Conservation (phyloP, 1,140 invertebrate genomes). For the Drosophila setifemur region DNA sequence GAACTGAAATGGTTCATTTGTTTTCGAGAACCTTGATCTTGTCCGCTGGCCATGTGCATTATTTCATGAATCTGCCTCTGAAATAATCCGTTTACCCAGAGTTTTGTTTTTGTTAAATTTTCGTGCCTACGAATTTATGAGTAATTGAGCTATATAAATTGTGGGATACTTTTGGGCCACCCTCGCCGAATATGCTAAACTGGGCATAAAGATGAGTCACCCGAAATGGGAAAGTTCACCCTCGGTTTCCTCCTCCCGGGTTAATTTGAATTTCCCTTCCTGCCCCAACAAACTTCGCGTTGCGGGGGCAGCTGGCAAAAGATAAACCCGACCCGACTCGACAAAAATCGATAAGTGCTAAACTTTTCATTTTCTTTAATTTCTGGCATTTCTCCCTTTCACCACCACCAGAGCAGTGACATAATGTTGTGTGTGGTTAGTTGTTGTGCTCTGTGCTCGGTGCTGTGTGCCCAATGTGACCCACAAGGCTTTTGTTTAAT, state of each 20-base stretch:
- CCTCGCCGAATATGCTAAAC: slow-evolving; percentile 6
- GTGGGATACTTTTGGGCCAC: slow-evolving; percentile 16
- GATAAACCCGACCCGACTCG: slow-evolving; percentile 34
- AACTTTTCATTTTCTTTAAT: slow-evolving; percentile 62
- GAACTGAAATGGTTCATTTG: slow-evolving; percentile 38
- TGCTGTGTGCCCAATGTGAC: slow-evolving; percentile 54
- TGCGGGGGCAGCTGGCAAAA: slow-evolving; percentile 10
- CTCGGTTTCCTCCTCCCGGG: background rate
- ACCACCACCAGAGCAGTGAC: slow-evolving; percentile 32
- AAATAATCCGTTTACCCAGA: slow-evolving; percentile 12
- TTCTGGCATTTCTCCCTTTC: slow-evolving; percentile 20
- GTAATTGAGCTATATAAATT: slow-evolving; percentile 21
- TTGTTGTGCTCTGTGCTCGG: too few relatives aligned
- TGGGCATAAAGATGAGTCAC: slow-evolving; percentile 33
- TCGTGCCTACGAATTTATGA: slow-evolving; percentile 10
- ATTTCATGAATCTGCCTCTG: slow-evolving; percentile 41
- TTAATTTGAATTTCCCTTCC: slow-evolving; percentile 26
- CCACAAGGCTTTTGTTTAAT: slow-evolving; percentile 46
- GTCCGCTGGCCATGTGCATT: slow-evolving; percentile 61
- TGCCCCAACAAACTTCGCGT: slow-evolving; percentile 63
- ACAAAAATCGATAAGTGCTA: slow-evolving; percentile 65
- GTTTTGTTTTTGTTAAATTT: slow-evolving; percentile 1
- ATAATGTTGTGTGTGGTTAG: too few relatives aligned
- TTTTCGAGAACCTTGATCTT: slow-evolving; percentile 67
- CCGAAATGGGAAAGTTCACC: slow-evolving; percentile 10